phyloP scores from a whole-genome alignment of 1,140 invertebrate genomes.

The Calephelis virginiensis region DNA sequence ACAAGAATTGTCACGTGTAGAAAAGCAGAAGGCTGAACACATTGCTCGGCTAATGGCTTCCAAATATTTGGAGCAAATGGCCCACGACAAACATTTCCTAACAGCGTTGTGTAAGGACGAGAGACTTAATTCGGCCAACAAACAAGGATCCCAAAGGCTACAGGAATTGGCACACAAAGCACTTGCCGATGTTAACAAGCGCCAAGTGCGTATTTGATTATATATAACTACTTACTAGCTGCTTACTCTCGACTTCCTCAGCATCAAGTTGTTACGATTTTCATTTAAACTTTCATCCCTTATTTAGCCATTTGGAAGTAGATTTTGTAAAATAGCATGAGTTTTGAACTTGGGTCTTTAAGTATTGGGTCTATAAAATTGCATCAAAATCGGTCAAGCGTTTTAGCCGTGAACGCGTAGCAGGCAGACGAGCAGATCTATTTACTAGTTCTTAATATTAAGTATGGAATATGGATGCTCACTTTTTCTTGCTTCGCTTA shows the following conservation, averaged over 20 bases:
- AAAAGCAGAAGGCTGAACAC: conserved; percentile 58
- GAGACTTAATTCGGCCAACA: conserved; percentile 61
- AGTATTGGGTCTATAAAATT: too few relatives aligned
- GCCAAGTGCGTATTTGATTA: conserved; percentile 47
- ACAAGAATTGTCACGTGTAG: conserved; percentile 57
- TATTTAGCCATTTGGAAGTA: too few relatives aligned
- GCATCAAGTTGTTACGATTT: too few relatives aligned
- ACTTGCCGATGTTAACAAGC: conserved; percentile 56
- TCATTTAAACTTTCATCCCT: too few relatives aligned
- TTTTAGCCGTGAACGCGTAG: too few relatives aligned
- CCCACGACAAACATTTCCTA: conserved; percentile 69
- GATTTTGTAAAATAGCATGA: too few relatives aligned
- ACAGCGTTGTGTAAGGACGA: conserved; percentile 62
- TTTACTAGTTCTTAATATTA: too few relatives aligned
- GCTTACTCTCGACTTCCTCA: too few relatives aligned
- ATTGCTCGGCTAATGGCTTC: conserved; percentile 66
- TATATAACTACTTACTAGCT: neutral
- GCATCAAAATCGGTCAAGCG: too few relatives aligned
- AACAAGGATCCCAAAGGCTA: conserved; percentile 51
- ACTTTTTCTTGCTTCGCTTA: neutral
- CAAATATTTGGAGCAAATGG: conserved; percentile 71
- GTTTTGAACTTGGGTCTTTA: too few relatives aligned
- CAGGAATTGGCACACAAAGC: conserved; percentile 58
- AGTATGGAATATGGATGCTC: neutral
- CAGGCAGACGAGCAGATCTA: too few relatives aligned